Evolutionary conservation across 1,140 invertebrate species (phyloP).

Genomic region (Pseudomyrmex gracilis): DNA sequence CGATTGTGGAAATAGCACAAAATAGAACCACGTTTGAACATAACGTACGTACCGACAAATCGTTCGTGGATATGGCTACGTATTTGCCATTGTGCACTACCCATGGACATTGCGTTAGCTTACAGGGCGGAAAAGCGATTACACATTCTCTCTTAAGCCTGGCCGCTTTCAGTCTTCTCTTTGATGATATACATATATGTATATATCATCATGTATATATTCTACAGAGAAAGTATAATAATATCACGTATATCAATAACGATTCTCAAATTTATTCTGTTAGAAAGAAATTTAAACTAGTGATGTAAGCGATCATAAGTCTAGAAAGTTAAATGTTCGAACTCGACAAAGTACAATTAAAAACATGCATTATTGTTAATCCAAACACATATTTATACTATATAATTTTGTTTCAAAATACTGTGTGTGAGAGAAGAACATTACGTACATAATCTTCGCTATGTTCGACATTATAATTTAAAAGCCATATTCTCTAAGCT

Average conservation of each 20-base stretch:
- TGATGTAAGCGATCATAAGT: not conserved
- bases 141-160: too few relatives aligned
- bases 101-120: too few relatives aligned
- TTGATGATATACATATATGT: too few relatives aligned
- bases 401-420: slow-evolving; percentile 28
- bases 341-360: not conserved
- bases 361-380: not conserved
- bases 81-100: too few relatives aligned
- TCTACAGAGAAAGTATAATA: not conserved
- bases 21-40: too few relatives aligned
- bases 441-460: slow-evolving; percentile 1
- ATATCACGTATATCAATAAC: slow-evolving; percentile 1
- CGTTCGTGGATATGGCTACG: too few relatives aligned
- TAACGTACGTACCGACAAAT: too few relatives aligned
- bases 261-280: not conserved
- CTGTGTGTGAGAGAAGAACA: not conserved
- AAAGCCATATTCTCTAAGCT: not conserved
- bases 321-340: not conserved
- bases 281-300: not conserved
- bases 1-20: too few relatives aligned
- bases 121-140: too few relatives aligned
- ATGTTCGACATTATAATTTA: slow-evolving; percentile 7
- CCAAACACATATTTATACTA: slow-evolving; percentile 8
- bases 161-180: too few relatives aligned
- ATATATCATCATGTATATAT: not conserved